These are phyloP conservation scores for Dynastes grantii DNA, from an alignment of 2,888 invertebrate genomes.

Conservation along the genomic window DNA sequence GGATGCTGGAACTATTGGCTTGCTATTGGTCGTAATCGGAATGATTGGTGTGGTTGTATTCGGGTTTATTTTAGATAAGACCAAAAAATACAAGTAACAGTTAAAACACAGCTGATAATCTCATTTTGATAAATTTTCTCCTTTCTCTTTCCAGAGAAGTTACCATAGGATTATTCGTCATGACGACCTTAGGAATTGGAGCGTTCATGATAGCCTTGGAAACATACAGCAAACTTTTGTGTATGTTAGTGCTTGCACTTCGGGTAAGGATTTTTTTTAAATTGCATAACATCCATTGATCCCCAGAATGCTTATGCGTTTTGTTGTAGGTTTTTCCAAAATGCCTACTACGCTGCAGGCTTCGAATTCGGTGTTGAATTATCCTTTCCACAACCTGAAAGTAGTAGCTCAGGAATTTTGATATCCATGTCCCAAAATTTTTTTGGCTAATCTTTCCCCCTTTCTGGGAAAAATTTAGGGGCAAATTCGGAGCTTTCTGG, in stretches of 20 bases:
- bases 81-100: slow-evolving; percentile 90
- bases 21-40: slow-evolving; percentile 92
- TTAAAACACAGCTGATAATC: not conserved
- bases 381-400: slow-evolving; percentile 62
- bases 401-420: slow-evolving; percentile 62
- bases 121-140: not conserved
- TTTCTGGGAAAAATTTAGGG: too few species aligned
- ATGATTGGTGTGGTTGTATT: slow-evolving; percentile 92
- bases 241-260: slow-evolving; percentile 55
- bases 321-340: slow-evolving; percentile 59
- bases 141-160: slow-evolving; percentile 54
- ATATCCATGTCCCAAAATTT: slow-evolving; percentile 61
- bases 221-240: slow-evolving; percentile 54
- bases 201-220: slow-evolving; percentile 57
- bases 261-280: slow-evolving; percentile 54
- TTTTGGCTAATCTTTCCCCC: slow-evolving; percentile 59
- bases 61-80: slow-evolving; percentile 93
- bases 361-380: slow-evolving; percentile 63
- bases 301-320: not conserved
- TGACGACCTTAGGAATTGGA: slow-evolving; percentile 57
- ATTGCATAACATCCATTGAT: not conserved
- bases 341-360: slow-evolving; percentile 61
- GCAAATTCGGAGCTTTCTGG: slow-evolving; percentile 54
- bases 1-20: slow-evolving; percentile 91
- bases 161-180: slow-evolving; percentile 55